phyloP scores from a whole-genome alignment of 2,113 vertebrate species.

The Coreoperca whiteheadi region DNA sequence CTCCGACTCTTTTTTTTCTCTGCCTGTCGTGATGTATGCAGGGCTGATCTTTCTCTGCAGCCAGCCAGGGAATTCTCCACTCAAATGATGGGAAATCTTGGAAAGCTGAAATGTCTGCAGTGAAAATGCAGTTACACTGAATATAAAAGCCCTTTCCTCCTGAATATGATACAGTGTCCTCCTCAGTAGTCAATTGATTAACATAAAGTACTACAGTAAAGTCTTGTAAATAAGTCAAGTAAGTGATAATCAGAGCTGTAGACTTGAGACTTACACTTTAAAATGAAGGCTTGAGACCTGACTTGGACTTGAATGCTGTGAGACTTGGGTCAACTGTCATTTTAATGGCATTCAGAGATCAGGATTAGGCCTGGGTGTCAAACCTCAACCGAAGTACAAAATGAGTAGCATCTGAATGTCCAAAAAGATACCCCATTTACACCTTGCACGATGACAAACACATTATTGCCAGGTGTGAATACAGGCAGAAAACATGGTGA shows the following conservation, averaged over 20 bases:
- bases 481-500: background rate
- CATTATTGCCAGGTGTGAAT: background rate
- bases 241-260: too few species aligned
- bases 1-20: constrained; percentile 1
- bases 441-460: background rate
- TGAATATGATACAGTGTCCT: background rate
- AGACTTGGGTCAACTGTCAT: background rate
- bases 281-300: background rate
- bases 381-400: background rate
- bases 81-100: constrained; percentile 6
- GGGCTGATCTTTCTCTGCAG: constrained; percentile 14
- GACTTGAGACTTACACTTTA: too few species aligned
- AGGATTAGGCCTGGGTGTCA: background rate
- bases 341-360: background rate
- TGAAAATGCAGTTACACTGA: constrained; percentile 7
- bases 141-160: background rate
- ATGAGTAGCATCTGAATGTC: background rate
- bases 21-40: constrained; percentile 29
- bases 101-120: constrained; percentile 10
- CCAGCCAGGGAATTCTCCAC: background rate
- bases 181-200: too few species aligned
- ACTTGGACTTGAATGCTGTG: background rate
- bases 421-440: background rate
- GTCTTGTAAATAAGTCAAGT: too few species aligned
- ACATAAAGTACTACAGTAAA: too few species aligned